phyloP scores from a whole-genome alignment of 2,113 vertebrate genomes.

The Cinclus mexicanus region DNA sequence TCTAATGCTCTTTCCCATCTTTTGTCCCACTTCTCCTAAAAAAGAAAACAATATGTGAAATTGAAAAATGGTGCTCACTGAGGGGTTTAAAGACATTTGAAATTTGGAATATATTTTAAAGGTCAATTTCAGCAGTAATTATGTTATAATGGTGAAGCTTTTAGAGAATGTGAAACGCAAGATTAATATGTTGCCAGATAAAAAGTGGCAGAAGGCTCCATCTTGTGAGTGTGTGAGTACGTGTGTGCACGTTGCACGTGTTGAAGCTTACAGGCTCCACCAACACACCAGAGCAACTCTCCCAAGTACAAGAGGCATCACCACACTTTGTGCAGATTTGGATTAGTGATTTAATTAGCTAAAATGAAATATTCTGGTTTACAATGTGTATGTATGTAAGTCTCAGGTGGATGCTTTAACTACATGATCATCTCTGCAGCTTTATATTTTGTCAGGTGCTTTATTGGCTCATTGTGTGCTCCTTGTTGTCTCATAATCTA shows the following conservation, averaged over 20 bases:
- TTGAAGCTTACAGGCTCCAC: not conserved
- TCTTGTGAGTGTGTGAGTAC: not conserved
- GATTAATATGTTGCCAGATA: conserved; percentile 59
- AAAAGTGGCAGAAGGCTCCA: conserved; percentile 31
- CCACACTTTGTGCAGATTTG: not conserved
- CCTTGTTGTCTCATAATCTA: not conserved
- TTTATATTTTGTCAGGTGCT: not conserved
- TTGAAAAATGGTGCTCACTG: conserved; percentile 80
- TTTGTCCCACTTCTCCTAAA: conserved; percentile 22
- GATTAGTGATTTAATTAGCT: not conserved
- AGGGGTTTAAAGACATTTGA: conserved; percentile 81
- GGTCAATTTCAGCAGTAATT: conserved; percentile 82
- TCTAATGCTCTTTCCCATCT: conserved; percentile 18
- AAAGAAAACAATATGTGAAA: conserved; percentile 74
- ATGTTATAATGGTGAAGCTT: conserved; percentile 76
- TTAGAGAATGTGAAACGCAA: conserved; percentile 68
- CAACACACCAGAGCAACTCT: not conserved
- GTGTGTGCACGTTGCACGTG: not conserved
- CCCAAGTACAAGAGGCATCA: not conserved
- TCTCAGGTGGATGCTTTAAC: not conserved
- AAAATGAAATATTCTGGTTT: not conserved
- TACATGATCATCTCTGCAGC: not conserved
- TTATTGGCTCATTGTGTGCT: not conserved
- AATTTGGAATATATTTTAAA: conserved; percentile 84
- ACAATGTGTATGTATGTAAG: not conserved